phyloP scores from a whole-genome alignment of 2,797 vertebrate species.

The Spatula clypeata region DNA sequence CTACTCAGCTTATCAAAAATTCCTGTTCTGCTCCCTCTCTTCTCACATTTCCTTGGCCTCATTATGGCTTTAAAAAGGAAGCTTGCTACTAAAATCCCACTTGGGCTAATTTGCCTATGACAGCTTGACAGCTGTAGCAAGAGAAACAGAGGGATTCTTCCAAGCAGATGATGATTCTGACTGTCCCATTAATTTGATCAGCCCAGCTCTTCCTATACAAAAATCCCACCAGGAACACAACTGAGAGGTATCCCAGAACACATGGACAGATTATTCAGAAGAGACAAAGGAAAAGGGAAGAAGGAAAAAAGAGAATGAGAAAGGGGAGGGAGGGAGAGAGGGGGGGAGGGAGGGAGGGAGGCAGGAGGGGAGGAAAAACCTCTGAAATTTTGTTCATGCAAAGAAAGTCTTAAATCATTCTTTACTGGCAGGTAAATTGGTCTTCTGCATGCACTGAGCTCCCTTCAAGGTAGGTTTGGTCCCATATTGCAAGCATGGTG shows the following conservation, averaged over 20 bases:
- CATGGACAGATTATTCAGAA: neutral
- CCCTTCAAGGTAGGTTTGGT: slow-evolving; percentile 60
- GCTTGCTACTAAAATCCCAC: neutral
- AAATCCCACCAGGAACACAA: slow-evolving; percentile 1
- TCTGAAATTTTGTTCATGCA: neutral
- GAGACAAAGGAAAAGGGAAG: neutral
- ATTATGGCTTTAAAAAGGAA: slow-evolving; percentile 18
- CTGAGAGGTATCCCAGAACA: neutral
- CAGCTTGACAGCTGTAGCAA: neutral
- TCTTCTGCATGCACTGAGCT: slow-evolving; percentile 36
- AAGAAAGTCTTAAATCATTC: slow-evolving; percentile 34
- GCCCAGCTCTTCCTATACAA: neutral
- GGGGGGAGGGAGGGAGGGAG: accelerated
- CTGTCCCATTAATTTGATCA: neutral
- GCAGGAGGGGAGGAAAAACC: accelerated
- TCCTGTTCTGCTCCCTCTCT: neutral
- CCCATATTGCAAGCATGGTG: slow-evolving; percentile 43
- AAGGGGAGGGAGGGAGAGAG: accelerated
- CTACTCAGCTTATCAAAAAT: neutral
- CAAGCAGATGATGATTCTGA: neutral
- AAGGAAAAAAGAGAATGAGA: accelerated
- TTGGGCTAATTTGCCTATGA: neutral
- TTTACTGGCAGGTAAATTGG: slow-evolving; percentile 49
- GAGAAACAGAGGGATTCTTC: slow-evolving; percentile 1
- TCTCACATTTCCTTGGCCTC: neutral